phyloP scores from a whole-genome alignment of 2,888 invertebrate genomes.

The Campoletis raptor region DNA sequence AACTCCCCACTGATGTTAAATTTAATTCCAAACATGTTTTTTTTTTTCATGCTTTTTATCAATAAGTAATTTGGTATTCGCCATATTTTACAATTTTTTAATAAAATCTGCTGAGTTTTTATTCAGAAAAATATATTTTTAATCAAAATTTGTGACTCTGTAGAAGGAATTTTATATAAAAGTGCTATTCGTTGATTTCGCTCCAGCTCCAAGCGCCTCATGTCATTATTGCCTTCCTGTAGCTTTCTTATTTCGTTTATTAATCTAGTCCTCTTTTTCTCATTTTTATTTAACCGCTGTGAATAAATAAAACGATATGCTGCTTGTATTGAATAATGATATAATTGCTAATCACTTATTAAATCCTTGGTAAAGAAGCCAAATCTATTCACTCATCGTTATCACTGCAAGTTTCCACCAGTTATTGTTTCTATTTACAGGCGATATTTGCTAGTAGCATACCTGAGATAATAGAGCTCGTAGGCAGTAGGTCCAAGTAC shows the following conservation, averaged over 20 bases:
- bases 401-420: slow-evolving; percentile 69
- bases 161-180: background rate
- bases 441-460: slow-evolving; percentile 99
- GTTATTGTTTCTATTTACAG: slow-evolving; percentile 91
- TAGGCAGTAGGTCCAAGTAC: slow-evolving; percentile 99
- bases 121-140: background rate
- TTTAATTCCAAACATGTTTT: slow-evolving; percentile 6
- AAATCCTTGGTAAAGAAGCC: slow-evolving; percentile 41
- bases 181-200: slow-evolving; percentile 34
- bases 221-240: slow-evolving; percentile 39
- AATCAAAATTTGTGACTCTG: background rate
- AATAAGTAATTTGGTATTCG: slow-evolving; percentile 20
- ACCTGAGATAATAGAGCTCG: slow-evolving; percentile 99
- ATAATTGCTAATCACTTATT: slow-evolving; percentile 2
- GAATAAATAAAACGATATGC: slow-evolving; percentile 22
- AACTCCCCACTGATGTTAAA: background rate
- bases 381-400: slow-evolving; percentile 41
- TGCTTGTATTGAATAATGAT: background rate
- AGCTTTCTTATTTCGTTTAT: slow-evolving; percentile 2
- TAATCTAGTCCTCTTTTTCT: slow-evolving; percentile 18
- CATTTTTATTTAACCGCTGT: slow-evolving; percentile 21
- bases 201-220: slow-evolving; percentile 60
- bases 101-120: background rate
- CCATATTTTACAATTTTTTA: slow-evolving; percentile 12
- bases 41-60: slow-evolving; percentile 12